These are phyloP conservation scores for Sardinella longiceps DNA, from an alignment of 2,797 vertebrate species.

Conservation along the genomic window DNA sequence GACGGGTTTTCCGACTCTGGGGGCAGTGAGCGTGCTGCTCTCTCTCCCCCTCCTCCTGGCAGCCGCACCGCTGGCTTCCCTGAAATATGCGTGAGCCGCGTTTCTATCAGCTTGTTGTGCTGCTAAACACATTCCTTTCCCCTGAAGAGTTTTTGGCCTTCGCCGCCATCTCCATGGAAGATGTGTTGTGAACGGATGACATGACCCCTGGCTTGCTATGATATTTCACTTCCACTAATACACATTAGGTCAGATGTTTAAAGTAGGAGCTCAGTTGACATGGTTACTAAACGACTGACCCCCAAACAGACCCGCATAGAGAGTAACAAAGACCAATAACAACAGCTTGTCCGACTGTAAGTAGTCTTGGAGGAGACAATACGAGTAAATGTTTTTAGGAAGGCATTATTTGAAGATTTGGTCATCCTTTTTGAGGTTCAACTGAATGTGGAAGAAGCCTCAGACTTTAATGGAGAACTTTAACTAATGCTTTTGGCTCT, in stretches of 20 bases:
- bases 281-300: slow-evolving; percentile 20
- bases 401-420: background rate
- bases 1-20: background rate
- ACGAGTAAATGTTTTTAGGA: background rate
- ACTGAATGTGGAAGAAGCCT: background rate
- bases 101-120: slow-evolving; percentile 19
- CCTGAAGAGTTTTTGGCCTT: background rate
- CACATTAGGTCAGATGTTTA: slow-evolving; percentile 27
- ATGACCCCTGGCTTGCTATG: background rate
- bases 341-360: background rate
- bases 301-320: background rate
- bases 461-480: background rate
- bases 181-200: background rate
- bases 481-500: slow-evolving; percentile 1
- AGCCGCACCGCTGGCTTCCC: background rate
- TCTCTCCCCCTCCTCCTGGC: background rate
- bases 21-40: background rate
- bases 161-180: background rate
- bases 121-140: slow-evolving; percentile 7
- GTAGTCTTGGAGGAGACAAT: background rate
- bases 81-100: background rate
- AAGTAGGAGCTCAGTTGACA: slow-evolving; percentile 17
- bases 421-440: background rate
- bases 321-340: background rate
- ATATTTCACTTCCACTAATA: slow-evolving; percentile 15